Percentiles rank a stretch among this genome's conserved stretches.
These are phyloP conservation scores for Eublepharis macularius DNA, from an alignment of 2,113 vertebrate genomes.

Conservation along the genomic window DNA sequence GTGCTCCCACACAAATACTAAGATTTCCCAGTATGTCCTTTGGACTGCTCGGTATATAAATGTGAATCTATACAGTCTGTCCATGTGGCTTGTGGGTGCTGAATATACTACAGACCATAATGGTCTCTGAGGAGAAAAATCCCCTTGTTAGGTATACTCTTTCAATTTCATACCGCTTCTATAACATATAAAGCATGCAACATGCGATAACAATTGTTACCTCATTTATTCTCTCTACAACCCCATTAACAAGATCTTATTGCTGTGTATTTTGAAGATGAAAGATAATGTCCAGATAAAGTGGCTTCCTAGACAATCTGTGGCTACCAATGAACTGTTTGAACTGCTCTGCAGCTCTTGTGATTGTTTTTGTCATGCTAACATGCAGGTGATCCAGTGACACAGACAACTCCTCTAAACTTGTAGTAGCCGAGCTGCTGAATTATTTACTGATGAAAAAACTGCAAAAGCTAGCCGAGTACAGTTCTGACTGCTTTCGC, in stretches of 20 bases:
- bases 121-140: not conserved
- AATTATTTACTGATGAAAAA: conserved; percentile 44
- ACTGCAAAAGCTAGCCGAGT: not conserved
- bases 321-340: not conserved
- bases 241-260: not conserved
- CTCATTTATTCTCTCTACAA: not conserved
- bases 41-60: not conserved
- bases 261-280: not conserved
- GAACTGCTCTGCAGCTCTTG: not conserved
- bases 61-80: not conserved
- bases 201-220: too few relatives aligned
- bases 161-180: not conserved
- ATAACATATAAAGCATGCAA: not conserved
- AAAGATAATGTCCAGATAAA: not conserved
- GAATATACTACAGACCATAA: not conserved
- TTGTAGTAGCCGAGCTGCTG: conserved; percentile 40
- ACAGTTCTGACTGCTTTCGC: not conserved
- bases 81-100: not conserved
- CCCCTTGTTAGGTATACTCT: not conserved
- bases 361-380: not conserved
- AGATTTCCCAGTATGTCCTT: not conserved
- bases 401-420: not conserved
- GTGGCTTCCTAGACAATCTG: not conserved
- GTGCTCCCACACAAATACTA: not conserved
- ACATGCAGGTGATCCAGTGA: not conserved